phyloP scores from a whole-genome alignment of 2,888 invertebrate species.

The Brachypterus glaber region DNA sequence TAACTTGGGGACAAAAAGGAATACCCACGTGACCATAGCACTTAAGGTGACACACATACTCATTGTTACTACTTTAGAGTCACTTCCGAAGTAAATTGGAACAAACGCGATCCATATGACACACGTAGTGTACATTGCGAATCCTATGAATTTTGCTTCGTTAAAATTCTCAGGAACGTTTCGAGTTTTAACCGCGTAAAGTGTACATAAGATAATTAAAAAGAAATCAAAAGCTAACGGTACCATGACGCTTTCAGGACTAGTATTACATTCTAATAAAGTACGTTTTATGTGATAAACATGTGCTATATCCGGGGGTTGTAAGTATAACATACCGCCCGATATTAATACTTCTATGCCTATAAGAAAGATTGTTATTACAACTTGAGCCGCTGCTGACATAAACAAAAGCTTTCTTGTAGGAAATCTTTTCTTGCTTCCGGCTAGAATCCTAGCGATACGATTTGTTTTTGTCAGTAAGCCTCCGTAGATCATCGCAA shows the following conservation, averaged over 20 bases:
- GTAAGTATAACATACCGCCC: conserved; percentile 49
- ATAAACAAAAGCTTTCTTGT: conserved; percentile 59
- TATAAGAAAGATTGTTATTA: conserved; percentile 56
- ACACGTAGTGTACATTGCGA: conserved; percentile 72
- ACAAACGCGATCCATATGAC: conserved; percentile 72
- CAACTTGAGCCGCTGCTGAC: conserved; percentile 48
- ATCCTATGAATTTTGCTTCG: conserved; percentile 65
- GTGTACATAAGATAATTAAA: conserved; percentile 62
- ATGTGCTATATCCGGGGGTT: conserved; percentile 50
- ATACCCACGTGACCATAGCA: conserved; percentile 60
- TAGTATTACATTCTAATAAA: conserved; percentile 55
- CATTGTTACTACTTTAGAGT: conserved; percentile 47
- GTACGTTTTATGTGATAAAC: conserved; percentile 46
- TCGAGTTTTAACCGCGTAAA: conserved; percentile 67
- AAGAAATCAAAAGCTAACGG: conserved; percentile 64
- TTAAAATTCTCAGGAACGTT: conserved; percentile 78
- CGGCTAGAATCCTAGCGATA: conserved; percentile 64
- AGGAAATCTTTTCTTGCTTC: conserved; percentile 61
- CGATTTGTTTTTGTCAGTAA: conserved; percentile 69
- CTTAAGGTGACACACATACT: conserved; percentile 65
- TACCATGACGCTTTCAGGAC: conserved; percentile 47
- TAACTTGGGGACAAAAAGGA: conserved; percentile 67
- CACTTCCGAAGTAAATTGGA: conserved; percentile 65
- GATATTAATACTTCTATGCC: conserved; percentile 58
- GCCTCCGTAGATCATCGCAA: conserved; percentile 65